Conservation (phyloP, 2,113 vertebrate species). For the Caranx melampygus region DNA sequence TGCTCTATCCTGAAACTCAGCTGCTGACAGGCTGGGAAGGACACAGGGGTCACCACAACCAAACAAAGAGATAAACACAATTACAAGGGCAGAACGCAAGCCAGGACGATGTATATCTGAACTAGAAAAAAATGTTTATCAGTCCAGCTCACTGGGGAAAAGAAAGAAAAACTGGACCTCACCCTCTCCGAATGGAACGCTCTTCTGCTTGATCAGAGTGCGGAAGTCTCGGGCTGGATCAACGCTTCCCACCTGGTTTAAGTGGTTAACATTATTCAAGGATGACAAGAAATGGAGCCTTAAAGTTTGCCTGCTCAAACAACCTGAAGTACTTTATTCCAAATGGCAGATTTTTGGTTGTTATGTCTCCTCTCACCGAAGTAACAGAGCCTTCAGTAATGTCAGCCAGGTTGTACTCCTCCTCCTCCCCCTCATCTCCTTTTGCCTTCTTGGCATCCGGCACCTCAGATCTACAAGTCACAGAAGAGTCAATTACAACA, state of each 20-base stretch:
- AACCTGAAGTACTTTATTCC: constrained; percentile 1
- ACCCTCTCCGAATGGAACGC: constrained; percentile 89
- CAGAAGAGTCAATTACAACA: constrained; percentile 4
- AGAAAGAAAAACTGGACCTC: constrained; percentile 62
- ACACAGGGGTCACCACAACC: constrained; percentile 62
- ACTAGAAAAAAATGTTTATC: not conserved
- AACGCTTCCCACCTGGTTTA: constrained; percentile 93
- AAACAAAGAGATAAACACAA: constrained; percentile 64
- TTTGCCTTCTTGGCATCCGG: constrained; percentile 83
- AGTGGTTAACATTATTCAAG: constrained; percentile 19
- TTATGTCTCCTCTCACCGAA: constrained; percentile 82
- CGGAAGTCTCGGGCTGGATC: constrained; percentile 90
- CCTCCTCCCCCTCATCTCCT: constrained; percentile 85
- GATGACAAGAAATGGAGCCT: constrained; percentile 22
- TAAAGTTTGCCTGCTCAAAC: constrained; percentile 2
- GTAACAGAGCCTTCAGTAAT: constrained; percentile 89
- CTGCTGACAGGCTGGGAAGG: constrained; percentile 90
- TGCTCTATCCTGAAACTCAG: constrained; percentile 90
- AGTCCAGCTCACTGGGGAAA: not conserved
- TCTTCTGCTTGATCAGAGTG: constrained; percentile 87
- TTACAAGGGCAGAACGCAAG: constrained; percentile 40
- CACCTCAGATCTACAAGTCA: constrained; percentile 78
- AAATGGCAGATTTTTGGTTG: not conserved
- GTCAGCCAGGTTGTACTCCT: constrained; percentile 83
- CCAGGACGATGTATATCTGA: constrained; percentile 14